These are phyloP conservation scores for Ciona savignyi DNA, from an alignment of 23 tunicate species.

Conservation along the genomic window DNA sequence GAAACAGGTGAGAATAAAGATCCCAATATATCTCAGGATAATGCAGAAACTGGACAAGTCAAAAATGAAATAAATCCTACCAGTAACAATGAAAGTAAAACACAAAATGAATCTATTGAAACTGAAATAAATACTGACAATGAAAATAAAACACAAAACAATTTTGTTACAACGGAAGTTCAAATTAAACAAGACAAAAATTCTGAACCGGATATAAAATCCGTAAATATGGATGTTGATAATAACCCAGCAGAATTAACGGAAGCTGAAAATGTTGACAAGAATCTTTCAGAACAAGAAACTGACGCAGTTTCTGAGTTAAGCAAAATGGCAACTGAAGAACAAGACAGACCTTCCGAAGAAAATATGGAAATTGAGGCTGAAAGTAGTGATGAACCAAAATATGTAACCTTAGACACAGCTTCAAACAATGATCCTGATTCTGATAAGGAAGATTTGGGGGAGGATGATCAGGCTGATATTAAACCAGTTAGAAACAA, in stretches of 20 bases:
- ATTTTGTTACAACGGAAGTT: neutral
- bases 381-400: neutral
- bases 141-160: neutral
- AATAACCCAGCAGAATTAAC: neutral
- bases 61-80: no score
- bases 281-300: no score
- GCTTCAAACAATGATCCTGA: neutral
- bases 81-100: no score
- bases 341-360: no score
- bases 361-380: neutral
- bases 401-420: neutral
- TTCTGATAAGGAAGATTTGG: neutral
- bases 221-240: neutral
- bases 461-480: neutral
- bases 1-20: no score
- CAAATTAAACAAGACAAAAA: neutral
- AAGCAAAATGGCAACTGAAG: neutral
- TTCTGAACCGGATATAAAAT: neutral
- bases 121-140: no score
- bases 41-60: no score
- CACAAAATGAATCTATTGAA: no score
- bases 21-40: no score
- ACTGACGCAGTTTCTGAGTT: no score
- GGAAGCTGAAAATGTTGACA: neutral
- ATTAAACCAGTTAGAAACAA: neutral